phyloP scores from a whole-genome alignment of 35 echinoderm and acorn worm species.

The Hemicentrotus pulcherrimus region DNA sequence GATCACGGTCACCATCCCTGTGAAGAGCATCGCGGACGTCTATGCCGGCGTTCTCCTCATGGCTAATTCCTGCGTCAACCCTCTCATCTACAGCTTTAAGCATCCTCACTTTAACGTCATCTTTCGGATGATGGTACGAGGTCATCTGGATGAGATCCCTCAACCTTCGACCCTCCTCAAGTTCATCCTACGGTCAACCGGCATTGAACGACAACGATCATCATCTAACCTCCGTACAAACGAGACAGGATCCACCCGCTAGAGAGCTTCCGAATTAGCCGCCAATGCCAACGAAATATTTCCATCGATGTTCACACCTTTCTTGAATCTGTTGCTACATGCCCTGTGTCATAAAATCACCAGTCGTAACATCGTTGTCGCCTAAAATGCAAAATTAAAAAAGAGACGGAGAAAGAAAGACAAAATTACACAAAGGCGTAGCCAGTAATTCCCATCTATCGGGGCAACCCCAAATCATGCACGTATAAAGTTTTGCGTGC shows the following conservation, averaged over 20 bases:
- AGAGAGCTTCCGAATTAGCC: neutral
- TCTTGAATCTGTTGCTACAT: no score
- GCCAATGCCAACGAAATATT: neutral
- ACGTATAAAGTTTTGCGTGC: no score
- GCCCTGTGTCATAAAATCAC: no score
- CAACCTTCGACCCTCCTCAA: slow-evolving; percentile 21
- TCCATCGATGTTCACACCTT: no score
- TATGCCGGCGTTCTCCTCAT: slow-evolving; percentile 49
- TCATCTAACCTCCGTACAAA: neutral
- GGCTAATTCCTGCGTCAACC: slow-evolving; percentile 57
- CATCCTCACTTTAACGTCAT: slow-evolving; percentile 60
- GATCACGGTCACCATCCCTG: neutral
- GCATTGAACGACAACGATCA: neutral
- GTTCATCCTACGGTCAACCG: neutral
- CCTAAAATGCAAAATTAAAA: no score
- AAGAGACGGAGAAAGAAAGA: no score
- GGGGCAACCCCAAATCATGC: no score
- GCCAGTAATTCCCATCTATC: no score
- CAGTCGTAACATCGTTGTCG: no score
- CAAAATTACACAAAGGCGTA: no score
- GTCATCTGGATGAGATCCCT: slow-evolving; percentile 35
- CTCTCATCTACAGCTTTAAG: slow-evolving; percentile 61
- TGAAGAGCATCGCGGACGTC: neutral
- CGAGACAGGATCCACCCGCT: slow-evolving; percentile 28
- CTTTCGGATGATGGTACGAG: neutral